These are phyloP conservation scores for Elymnias hypermnestra DNA, from an alignment of 1,140 invertebrate species.

Conservation along the genomic window DNA sequence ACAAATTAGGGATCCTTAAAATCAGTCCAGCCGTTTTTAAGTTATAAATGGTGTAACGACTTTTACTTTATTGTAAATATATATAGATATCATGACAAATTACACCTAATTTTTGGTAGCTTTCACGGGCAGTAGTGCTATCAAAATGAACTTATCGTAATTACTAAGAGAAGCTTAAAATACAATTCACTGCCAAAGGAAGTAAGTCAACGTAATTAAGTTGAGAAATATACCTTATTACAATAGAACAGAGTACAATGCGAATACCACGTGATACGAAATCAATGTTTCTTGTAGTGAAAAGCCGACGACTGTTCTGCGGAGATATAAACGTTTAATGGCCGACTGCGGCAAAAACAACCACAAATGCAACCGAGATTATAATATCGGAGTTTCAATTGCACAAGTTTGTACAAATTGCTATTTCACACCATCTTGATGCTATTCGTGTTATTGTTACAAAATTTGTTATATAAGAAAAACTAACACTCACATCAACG, in stretches of 20 bases:
- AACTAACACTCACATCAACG: no score
- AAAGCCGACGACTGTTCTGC: slow-evolving; percentile 38
- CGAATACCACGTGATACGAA: slow-evolving; percentile 10
- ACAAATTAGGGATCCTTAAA: no score
- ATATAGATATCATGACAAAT: background rate
- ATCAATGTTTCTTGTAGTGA: slow-evolving; percentile 23
- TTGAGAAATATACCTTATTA: slow-evolving; percentile 1
- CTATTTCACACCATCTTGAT: slow-evolving; percentile 53
- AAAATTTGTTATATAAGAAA: no score
- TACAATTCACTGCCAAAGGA: background rate
- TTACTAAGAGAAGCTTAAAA: slow-evolving; percentile 1
- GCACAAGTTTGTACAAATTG: slow-evolving; percentile 66
- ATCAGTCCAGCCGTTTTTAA: no score
- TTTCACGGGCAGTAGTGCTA: background rate
- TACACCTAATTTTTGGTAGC: slow-evolving; percentile 1
- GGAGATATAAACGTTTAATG: slow-evolving; percentile 57
- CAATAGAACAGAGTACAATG: slow-evolving; percentile 5
- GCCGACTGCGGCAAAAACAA: slow-evolving; percentile 53
- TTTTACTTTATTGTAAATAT: no score
- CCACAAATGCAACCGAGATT: slow-evolving; percentile 57
- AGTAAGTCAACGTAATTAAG: background rate
- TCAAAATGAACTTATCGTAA: slow-evolving; percentile 7
- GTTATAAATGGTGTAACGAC: no score
- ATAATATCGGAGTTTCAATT: slow-evolving; percentile 69
- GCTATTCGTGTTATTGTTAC: slow-evolving; percentile 2